phyloP scores from a whole-genome alignment of 2,797 vertebrate species.

The Lepilemur septentrionalis region DNA sequence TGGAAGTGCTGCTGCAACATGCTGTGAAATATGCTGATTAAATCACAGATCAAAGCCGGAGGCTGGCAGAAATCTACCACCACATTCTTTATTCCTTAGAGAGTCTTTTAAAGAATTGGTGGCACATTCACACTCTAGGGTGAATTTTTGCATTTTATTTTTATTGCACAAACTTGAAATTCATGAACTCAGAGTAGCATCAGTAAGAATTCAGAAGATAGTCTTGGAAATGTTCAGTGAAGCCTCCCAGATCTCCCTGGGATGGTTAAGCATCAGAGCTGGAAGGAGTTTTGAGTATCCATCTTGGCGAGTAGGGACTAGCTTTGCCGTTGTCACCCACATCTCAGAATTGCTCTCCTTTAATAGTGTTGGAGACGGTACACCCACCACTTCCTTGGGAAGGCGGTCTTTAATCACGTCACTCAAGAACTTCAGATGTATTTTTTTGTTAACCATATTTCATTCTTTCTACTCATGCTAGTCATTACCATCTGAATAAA shows the following conservation, averaged over 20 bases:
- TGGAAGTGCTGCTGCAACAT: background rate
- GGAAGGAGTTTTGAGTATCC: background rate
- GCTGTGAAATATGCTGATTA: background rate
- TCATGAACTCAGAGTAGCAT: background rate
- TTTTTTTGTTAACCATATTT: constrained; percentile 8
- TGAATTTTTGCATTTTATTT: background rate
- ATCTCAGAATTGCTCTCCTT: background rate
- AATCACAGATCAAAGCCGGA: background rate
- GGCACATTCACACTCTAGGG: background rate
- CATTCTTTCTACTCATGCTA: constrained; percentile 7
- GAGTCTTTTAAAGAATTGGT: background rate
- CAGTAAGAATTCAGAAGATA: background rate
- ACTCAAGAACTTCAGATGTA: background rate
- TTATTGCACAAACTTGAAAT: background rate
- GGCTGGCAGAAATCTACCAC: background rate
- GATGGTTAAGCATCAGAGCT: background rate
- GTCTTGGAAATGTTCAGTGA: background rate
- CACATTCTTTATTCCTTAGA: background rate
- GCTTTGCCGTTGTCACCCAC: background rate
- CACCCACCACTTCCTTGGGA: background rate
- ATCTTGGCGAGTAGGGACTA: background rate
- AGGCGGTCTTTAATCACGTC: constrained; percentile 6
- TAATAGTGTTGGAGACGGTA: background rate
- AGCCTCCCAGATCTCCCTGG: background rate
- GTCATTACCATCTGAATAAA: constrained; percentile 19